Percentiles rank a stretch among this genome's conserved stretches.
Conservation (phyloP, 2,888 invertebrate species). For the Cecidostiba fungosa region DNA sequence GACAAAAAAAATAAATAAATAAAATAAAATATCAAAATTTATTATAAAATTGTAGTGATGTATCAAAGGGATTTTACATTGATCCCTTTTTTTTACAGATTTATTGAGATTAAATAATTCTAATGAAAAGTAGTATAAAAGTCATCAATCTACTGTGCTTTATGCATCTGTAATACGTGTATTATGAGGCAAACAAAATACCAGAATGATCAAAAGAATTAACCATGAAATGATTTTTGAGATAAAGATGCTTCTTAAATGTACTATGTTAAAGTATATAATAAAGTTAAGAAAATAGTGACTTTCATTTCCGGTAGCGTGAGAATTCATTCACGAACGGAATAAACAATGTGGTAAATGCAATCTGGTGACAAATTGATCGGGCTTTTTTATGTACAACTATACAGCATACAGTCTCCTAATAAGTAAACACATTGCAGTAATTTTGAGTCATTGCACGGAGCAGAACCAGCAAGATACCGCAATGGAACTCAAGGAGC, state of each 20-base stretch:
- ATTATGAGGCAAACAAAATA: background rate
- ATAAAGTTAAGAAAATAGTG: conserved; percentile 63
- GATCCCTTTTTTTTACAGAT: conserved; percentile 43
- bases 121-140: conserved; percentile 19
- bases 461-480: conserved; percentile 57
- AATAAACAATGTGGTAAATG: conserved; percentile 58
- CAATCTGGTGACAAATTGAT: conserved; percentile 59
- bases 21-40: conserved; percentile 53
- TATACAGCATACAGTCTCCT: conserved; percentile 55
- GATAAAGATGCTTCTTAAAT: conserved; percentile 56
- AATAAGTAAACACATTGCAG: conserved; percentile 34
- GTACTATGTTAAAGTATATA: conserved; percentile 46
- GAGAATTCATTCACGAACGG: conserved; percentile 55
- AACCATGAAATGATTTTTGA: conserved; percentile 17
- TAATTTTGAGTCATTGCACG: conserved; percentile 20
- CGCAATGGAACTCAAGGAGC: conserved; percentile 37
- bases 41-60: conserved; percentile 42
- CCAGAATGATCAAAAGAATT: conserved; percentile 8
- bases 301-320: conserved; percentile 53
- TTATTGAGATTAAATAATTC: conserved; percentile 22
- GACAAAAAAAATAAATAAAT: conserved; percentile 37
- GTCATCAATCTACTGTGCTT: background rate
- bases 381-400: conserved; percentile 56
- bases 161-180: conserved; percentile 11
- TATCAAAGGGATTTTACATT: conserved; percentile 39